phyloP scores from a whole-genome alignment of 2,797 vertebrate species.

The Parotocinclus haroldoi region DNA sequence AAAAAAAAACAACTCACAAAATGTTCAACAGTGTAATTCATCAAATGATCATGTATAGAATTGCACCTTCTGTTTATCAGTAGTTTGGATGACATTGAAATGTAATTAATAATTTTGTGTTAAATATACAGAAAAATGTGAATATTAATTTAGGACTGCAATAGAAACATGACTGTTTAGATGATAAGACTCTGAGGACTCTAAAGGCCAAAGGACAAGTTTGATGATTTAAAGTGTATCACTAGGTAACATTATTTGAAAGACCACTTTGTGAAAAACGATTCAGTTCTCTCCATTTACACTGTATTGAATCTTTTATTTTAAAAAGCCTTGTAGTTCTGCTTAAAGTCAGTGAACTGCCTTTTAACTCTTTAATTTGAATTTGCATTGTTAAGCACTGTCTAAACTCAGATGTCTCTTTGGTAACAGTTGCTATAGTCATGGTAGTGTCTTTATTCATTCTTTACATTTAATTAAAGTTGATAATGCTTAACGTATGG shows the following conservation, averaged over 20 bases:
- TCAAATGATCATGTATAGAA: conserved; percentile 31
- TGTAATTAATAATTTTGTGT: conserved; percentile 17
- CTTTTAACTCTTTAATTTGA: conserved; percentile 30
- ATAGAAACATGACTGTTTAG: conserved; percentile 29
- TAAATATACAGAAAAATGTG: neutral
- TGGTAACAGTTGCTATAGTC: conserved; percentile 31
- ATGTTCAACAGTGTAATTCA: conserved; percentile 35
- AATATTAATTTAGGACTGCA: neutral
- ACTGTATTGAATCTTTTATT: conserved; percentile 15
- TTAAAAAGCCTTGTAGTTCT: conserved; percentile 32
- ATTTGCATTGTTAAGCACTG: conserved; percentile 37
- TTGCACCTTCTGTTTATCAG: conserved; percentile 34
- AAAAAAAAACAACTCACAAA: conserved; percentile 39
- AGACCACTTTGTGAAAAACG: conserved; percentile 15
- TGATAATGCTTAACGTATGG: conserved; percentile 23
- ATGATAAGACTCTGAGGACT: conserved; percentile 15
- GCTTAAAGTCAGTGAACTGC: conserved; percentile 15
- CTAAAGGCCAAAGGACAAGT: neutral
- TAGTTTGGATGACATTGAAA: conserved; percentile 23
- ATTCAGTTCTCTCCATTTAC: conserved; percentile 20
- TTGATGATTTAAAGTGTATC: conserved; percentile 28
- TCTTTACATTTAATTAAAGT: conserved; percentile 11
- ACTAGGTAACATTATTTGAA: conserved; percentile 31
- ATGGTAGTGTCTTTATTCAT: conserved; percentile 22
- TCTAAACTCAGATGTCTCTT: conserved; percentile 28